Evolutionary conservation across 2,113 vertebrate species (phyloP).

Genomic region (Austrofundulus limnaeus): DNA sequence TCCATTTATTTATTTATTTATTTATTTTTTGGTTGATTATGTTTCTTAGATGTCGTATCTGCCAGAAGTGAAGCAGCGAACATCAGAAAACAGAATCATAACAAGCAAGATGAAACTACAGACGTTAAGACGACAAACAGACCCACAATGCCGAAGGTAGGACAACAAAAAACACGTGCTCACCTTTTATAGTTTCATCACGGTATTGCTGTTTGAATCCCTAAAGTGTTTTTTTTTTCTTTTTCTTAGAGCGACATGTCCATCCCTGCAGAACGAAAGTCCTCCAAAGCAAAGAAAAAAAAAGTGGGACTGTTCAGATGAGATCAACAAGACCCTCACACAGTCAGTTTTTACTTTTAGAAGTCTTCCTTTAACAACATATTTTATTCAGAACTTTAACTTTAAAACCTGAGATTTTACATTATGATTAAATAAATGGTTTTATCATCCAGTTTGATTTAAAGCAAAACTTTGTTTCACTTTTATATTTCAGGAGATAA

Average conservation of each 20-base stretch:
- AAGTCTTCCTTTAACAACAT: background rate
- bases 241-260: background rate
- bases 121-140: constrained; percentile 5
- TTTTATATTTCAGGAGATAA: background rate
- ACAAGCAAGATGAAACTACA: background rate
- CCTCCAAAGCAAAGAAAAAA: constrained; percentile 76
- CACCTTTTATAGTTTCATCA: too few species aligned
- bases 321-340: constrained; percentile 20
- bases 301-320: constrained; percentile 78
- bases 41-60: constrained; percentile 1
- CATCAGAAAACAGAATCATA: background rate
- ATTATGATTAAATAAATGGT: background rate
- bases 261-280: constrained; percentile 28
- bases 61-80: background rate
- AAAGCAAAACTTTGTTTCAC: too few species aligned
- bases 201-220: background rate
- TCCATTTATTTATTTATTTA: too few species aligned
- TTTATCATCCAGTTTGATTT: background rate
- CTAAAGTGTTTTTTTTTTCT: background rate
- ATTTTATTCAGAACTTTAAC: background rate
- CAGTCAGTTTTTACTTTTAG: background rate
- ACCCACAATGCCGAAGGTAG: constrained; percentile 10
- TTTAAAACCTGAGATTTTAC: background rate
- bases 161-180: background rate
- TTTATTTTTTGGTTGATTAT: background rate